Evolutionary conservation across 2,888 invertebrate species (phyloP).

Genomic region (Papilio protenor): DNA sequence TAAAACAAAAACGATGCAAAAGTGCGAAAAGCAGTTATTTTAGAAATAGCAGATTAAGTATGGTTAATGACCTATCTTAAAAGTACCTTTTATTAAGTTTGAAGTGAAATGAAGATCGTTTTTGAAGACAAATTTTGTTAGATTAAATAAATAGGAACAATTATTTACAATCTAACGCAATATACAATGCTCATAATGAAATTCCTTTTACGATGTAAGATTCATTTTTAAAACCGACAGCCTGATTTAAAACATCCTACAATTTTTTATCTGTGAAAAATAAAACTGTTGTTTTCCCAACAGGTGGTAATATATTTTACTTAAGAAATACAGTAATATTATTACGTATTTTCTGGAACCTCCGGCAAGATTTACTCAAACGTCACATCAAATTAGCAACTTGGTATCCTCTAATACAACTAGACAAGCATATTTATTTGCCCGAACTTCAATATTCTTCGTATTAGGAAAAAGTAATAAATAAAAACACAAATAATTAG

Average conservation of each 20-base stretch:
- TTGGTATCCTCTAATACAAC: background rate
- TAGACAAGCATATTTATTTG: conserved; percentile 2
- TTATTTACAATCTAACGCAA: background rate
- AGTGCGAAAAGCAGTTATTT: background rate
- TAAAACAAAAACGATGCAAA: background rate
- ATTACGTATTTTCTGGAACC: conserved; percentile 20
- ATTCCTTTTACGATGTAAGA: too few species aligned
- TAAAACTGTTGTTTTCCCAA: background rate
- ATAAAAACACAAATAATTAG: background rate
- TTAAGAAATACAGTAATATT: conserved; percentile 16
- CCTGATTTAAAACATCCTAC: too few species aligned
- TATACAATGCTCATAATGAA: background rate
- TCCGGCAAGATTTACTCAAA: conserved; percentile 6
- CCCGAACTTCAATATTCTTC: background rate
- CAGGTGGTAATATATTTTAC: conserved; percentile 8
- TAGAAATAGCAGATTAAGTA: background rate
- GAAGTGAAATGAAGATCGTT: background rate
- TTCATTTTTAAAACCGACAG: too few species aligned
- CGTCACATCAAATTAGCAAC: conserved; percentile 12
- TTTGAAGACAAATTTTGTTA: background rate
- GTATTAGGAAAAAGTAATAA: background rate
- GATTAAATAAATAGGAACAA: background rate
- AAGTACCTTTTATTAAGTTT: background rate
- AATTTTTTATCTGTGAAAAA: background rate
- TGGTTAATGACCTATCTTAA: background rate